These are phyloP conservation scores for Hippocampus abdominalis DNA, from an alignment of 2,113 vertebrate species.

Conservation along the genomic window DNA sequence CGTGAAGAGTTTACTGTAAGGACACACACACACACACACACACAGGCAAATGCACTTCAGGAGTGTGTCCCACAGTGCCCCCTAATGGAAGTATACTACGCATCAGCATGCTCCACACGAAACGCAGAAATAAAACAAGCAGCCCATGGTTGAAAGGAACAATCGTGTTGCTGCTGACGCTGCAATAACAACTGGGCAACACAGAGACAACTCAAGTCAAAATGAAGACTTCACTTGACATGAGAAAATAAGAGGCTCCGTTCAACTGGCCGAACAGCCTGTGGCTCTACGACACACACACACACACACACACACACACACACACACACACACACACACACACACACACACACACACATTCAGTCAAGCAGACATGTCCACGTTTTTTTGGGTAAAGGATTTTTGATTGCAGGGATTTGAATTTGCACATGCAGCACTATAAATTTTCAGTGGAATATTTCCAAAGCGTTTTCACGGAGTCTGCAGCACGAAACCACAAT, in stretches of 20 bases:
- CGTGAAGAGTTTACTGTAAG: not conserved
- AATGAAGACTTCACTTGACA: not conserved
- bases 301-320: not conserved
- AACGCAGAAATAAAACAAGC: not conserved
- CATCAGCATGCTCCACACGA: constrained; percentile 19
- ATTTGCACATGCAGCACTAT: no score
- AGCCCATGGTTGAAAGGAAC: not conserved
- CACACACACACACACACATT: no score
- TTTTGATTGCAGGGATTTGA: no score
- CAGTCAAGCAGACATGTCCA: no score
- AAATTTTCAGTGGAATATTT: no score
- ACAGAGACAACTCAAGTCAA: not conserved
- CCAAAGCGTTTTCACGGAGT: not conserved
- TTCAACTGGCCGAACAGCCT: not conserved
- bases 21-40: constrained; percentile 18
- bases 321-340: no score
- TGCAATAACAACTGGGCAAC: no score
- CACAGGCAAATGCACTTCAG: constrained; percentile 19
- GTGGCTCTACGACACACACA: not conserved
- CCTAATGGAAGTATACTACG: constrained; percentile 61
- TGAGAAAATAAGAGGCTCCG: not conserved
- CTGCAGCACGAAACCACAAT: not conserved
- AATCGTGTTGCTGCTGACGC: not conserved
- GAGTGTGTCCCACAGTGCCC: constrained; percentile 63
- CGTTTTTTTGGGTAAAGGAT: not conserved